A percentile compares a stretch with the other conserved stretches of the same genome.
phyloP scores from a whole-genome alignment of 2,797 vertebrate genomes.

The Protosalanx chinensis region DNA sequence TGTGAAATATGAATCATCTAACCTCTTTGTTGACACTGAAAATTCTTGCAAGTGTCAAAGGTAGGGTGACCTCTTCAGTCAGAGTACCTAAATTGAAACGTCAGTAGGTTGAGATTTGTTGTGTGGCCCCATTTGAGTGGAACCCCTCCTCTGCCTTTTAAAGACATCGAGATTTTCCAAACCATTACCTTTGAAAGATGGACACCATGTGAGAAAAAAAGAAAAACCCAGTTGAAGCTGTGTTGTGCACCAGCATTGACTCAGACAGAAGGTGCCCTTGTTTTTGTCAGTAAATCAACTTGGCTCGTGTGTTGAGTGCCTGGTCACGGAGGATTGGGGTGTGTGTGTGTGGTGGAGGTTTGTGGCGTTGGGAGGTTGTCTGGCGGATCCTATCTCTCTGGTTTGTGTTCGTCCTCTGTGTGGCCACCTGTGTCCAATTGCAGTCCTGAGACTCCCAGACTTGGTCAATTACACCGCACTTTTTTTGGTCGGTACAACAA shows the following conservation, averaged over 20 bases:
- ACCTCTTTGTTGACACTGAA: conserved; percentile 14
- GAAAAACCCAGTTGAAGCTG: conserved; percentile 62
- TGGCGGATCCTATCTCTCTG: conserved; percentile 58
- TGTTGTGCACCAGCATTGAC: conserved; percentile 50
- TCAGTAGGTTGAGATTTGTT: conserved; percentile 55
- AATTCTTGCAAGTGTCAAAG: conserved; percentile 16
- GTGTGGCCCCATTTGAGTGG: conserved; percentile 48
- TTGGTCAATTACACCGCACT: conserved; percentile 21
- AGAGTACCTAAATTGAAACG: conserved; percentile 42
- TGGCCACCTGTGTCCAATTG: conserved; percentile 44
- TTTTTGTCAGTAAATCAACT: conserved; percentile 70
- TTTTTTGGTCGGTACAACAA: conserved; percentile 14
- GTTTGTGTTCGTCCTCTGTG: conserved; percentile 45
- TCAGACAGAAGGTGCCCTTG: conserved; percentile 63
- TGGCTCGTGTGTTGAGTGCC: conserved; percentile 48
- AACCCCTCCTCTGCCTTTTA: conserved; percentile 65
- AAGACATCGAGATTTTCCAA: conserved; percentile 73
- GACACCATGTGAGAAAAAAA: conserved; percentile 58
- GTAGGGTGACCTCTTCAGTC: conserved; percentile 45
- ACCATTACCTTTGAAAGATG: conserved; percentile 74
- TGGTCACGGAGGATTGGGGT: conserved; percentile 33
- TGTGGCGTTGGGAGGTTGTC: conserved; percentile 1
- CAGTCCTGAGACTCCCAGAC: conserved; percentile 28
- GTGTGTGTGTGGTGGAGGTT: no score
- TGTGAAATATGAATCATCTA: conserved; percentile 30